Conservation (phyloP, 2,797 vertebrate species). For the Corythornis leucogaster region DNA sequence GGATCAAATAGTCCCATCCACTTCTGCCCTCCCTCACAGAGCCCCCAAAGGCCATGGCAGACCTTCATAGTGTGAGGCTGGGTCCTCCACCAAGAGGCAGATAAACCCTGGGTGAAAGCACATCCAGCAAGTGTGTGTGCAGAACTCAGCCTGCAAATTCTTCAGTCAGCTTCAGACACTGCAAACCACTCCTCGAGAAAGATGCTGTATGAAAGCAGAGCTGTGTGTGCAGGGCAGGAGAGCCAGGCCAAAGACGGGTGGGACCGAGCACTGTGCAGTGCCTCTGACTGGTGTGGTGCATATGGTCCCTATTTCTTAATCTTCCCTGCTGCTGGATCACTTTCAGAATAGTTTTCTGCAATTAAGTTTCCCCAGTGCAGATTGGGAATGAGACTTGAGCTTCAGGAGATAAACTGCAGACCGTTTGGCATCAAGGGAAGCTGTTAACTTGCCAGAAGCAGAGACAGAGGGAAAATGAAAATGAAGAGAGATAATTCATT, state of each 20-base stretch:
- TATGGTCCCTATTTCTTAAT: conserved; percentile 13
- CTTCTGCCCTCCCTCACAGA: neutral
- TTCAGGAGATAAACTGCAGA: conserved; percentile 37
- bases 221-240: neutral
- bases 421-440: conserved; percentile 6
- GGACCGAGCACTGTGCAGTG: neutral
- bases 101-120: neutral
- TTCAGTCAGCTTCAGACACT: neutral
- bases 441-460: conserved; percentile 39
- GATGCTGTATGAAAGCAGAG: neutral
- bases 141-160: neutral
- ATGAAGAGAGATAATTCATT: conserved; percentile 30
- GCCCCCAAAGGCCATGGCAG: neutral
- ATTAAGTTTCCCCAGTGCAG: neutral
- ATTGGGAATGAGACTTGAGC: conserved; percentile 6
- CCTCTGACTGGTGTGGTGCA: neutral
- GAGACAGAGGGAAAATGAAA: conserved; percentile 19
- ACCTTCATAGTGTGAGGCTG: rapidly evolving
- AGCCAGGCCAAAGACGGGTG: rapidly evolving
- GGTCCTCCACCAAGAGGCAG: neutral
- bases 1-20: neutral
- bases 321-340: neutral
- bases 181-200: neutral
- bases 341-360: conserved; percentile 42
- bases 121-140: rapidly evolving